phyloP scores from a whole-genome alignment of 2,888 invertebrate species.

The Zaprionus lineosus region DNA sequence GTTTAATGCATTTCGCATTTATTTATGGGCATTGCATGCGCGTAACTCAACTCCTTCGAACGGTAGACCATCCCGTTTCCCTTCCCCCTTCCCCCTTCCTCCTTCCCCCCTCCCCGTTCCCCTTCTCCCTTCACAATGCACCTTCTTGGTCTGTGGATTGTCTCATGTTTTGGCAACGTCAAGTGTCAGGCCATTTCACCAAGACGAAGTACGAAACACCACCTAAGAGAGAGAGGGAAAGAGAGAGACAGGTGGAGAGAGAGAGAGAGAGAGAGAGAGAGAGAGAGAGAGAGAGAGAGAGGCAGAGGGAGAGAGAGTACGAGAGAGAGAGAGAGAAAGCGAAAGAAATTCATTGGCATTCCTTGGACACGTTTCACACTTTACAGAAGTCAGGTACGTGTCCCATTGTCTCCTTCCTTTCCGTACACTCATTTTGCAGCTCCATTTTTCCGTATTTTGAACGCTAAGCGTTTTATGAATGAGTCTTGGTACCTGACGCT shows the following conservation, averaged over 20 bases:
- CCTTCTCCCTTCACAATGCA: neutral
- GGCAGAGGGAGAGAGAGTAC: too few relatives aligned
- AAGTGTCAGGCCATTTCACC: slow-evolving; percentile 71
- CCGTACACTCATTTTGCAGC: neutral
- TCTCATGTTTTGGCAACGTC: slow-evolving; percentile 69
- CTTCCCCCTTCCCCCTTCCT: neutral
- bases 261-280: too few relatives aligned
- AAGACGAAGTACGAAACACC: too few relatives aligned
- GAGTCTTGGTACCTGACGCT: slow-evolving; percentile 45
- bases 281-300: too few relatives aligned
- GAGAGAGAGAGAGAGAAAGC: too few relatives aligned
- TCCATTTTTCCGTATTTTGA: neutral
- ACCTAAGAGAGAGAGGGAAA: too few relatives aligned
- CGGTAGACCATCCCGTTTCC: neutral
- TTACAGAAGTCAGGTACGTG: slow-evolving; percentile 57
- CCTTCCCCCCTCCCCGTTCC: neutral
- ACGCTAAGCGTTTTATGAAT: slow-evolving; percentile 55
- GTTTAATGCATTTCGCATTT: slow-evolving; percentile 78
- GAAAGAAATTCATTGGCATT: slow-evolving; percentile 73
- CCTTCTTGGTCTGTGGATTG: slow-evolving; percentile 12
- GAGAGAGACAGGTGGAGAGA: too few relatives aligned
- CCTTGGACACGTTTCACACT: slow-evolving; percentile 75
- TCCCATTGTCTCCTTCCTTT: slow-evolving; percentile 7
- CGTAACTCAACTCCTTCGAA: slow-evolving; percentile 66
- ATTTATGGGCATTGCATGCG: slow-evolving; percentile 73